Conservation (phyloP, 2,113 vertebrate genomes). For the Balaenoptera acutorostrata region DNA sequence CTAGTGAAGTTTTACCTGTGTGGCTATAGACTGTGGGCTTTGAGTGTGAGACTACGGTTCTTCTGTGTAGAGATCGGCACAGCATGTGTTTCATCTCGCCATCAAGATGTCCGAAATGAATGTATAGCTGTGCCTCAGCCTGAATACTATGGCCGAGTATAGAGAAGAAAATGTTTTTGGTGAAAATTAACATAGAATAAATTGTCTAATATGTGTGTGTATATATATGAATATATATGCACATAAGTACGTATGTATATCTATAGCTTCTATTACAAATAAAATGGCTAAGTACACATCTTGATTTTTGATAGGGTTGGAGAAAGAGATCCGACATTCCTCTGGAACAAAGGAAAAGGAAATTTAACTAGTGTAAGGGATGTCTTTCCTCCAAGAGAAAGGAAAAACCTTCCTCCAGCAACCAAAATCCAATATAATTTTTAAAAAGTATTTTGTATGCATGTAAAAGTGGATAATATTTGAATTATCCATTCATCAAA, state of each 20-base stretch:
- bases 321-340: background rate
- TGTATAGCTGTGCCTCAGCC: background rate
- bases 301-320: background rate
- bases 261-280: background rate
- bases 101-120: background rate
- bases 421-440: background rate
- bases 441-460: background rate
- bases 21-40: background rate
- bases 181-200: background rate
- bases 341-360: background rate
- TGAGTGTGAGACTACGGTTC: background rate
- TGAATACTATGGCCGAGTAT: background rate
- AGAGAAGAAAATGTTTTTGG: background rate
- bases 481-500: slow-evolving; percentile 70
- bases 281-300: background rate
- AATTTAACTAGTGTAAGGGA: background rate
- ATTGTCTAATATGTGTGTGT: background rate
- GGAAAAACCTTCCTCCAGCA: background rate
- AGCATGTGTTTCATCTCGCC: background rate
- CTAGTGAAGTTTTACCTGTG: background rate
- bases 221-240: background rate
- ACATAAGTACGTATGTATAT: background rate
- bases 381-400: background rate
- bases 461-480: slow-evolving; percentile 58
- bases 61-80: background rate